Base-by-base conservation (phyloP, 2,888 invertebrate species). In the Blastobasis adustella region DNA sequence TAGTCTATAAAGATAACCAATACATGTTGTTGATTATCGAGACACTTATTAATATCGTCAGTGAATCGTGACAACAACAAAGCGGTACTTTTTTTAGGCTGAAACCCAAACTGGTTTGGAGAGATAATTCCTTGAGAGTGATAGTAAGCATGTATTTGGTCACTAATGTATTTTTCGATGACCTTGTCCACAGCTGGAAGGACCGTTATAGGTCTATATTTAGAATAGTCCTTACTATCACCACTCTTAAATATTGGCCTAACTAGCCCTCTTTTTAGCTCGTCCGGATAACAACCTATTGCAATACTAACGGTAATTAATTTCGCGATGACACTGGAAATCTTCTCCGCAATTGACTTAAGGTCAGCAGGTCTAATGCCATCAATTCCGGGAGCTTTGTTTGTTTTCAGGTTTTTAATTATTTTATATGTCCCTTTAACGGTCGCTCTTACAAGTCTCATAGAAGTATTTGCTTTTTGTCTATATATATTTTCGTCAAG, bases 311-410 rank as follows among this genome's bases (percentile, higher is more conserved):
- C 36, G 36, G 58, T 58, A 8, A 58, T 58, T 6, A 61, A 39
- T 1, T 56, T 49, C 1, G 55, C 48, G 7, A 57, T 52, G 4
- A 10, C 48, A 5, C 8, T 9, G 4, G 48, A 8, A 23, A 58
- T 58, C 8, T 49, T 46, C n/a, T 23, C 9, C 4, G 40, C 39
- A 8, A 55, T 5, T 5, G 7, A 40, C 51, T 56, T 54, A 41
- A 54, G 10, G 40, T 59, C 54, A 6, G 47, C 23, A 8, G 53
- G 49, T 49, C 58, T 49, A 23, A 61, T 54, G 1, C 39, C 9
- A 37, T 61, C 61, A 10, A 46, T 37, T 4, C 59, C 61, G 5
- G 58, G 54, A 0, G 57, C 54, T 54, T 61, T 61, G 5, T 49
- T 49, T 3, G 1, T 43, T 3, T 47, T 46, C 37, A 47, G 6